These are phyloP conservation scores for Neuroterus valhalla DNA, from an alignment of 1,140 invertebrate species.

Conservation along the genomic window DNA sequence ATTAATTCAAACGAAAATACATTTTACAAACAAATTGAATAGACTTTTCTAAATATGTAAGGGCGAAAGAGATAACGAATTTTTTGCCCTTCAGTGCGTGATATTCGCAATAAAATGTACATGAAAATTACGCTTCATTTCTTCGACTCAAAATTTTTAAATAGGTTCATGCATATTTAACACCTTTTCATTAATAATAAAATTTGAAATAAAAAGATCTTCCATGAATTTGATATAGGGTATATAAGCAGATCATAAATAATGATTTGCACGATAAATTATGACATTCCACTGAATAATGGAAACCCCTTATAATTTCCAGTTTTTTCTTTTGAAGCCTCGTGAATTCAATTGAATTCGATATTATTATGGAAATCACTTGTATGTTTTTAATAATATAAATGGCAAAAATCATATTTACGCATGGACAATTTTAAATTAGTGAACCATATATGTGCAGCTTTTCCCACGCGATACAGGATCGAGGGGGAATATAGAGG, in stretches of 20 bases:
- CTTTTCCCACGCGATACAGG: constrained; percentile 23
- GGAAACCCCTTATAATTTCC: not conserved
- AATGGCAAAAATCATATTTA: constrained; percentile 48
- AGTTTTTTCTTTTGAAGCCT: constrained; percentile 9
- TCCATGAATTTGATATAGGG: too few species aligned
- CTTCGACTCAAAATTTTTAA: too few species aligned
- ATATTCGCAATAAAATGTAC: too few species aligned
- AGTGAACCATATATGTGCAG: constrained; percentile 42
- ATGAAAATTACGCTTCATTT: too few species aligned
- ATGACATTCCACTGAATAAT: not conserved
- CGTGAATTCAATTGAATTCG: constrained; percentile 15
- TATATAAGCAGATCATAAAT: too few species aligned
- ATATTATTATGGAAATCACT: constrained; percentile 24
- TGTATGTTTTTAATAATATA: constrained; percentile 19
- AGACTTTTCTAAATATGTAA: not conserved
- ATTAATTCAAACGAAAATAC: not conserved
- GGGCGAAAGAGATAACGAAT: too few species aligned
- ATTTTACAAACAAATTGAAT: not conserved
- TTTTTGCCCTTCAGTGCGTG: too few species aligned
- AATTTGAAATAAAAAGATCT: too few species aligned
- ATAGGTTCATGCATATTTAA: too few species aligned
- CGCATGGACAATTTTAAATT: constrained; percentile 60
- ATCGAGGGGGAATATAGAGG: not conserved
- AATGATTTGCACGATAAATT: too few species aligned
- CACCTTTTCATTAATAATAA: too few species aligned